Evolutionary conservation across 2,797 vertebrate species (phyloP).

Genomic region (Alcedo atthis): DNA sequence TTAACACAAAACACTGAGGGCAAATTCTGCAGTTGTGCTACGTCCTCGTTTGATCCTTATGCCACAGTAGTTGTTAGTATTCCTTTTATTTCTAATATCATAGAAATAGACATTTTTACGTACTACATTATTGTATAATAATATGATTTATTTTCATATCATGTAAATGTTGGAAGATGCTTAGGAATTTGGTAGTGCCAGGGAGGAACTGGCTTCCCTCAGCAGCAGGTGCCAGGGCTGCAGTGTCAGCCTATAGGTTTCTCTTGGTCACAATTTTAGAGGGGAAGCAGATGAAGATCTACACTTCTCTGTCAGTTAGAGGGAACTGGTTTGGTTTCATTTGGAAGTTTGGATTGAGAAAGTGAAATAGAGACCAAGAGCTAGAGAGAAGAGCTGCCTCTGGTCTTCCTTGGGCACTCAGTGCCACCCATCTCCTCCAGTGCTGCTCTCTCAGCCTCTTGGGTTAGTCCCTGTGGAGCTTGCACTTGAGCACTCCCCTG

Average conservation of each 20-base stretch:
- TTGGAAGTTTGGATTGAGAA: background rate
- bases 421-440: background rate
- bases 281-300: conserved; percentile 22
- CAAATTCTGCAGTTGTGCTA: background rate
- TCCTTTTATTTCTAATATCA: background rate
- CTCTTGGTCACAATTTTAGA: background rate
- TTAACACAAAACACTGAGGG: background rate
- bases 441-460: background rate
- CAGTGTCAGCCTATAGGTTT: background rate
- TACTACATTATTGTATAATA: background rate
- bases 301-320: background rate
- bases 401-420: background rate
- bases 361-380: background rate
- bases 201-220: background rate
- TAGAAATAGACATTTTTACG: background rate
- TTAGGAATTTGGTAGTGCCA: background rate
- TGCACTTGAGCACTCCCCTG: background rate
- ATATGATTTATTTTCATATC: background rate
- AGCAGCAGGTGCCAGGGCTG: background rate
- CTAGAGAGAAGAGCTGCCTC: background rate
- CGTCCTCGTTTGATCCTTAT: background rate
- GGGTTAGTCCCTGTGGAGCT: background rate
- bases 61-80: background rate
- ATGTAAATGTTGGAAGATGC: background rate
- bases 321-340: background rate